Evolutionary conservation across 2,888 invertebrate genomes (phyloP).

Genomic region (Lycia hirtaria): DNA sequence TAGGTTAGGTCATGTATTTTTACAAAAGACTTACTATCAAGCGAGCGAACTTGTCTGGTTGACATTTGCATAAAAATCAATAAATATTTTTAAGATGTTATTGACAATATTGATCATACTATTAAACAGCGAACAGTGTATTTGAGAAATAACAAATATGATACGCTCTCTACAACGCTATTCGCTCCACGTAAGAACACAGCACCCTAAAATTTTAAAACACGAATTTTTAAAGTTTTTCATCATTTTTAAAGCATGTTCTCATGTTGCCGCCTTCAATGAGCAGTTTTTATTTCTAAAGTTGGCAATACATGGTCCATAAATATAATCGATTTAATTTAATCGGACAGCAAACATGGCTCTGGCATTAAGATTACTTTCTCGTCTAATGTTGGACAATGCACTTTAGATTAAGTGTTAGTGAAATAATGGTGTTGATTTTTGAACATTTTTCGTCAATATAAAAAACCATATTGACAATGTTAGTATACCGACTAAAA

Average conservation of each 20-base stretch:
- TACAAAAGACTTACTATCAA: no score
- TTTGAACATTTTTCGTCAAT: not conserved
- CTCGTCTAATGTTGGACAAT: conserved; percentile 43
- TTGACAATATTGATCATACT: no score
- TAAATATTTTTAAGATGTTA: no score
- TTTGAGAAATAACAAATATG: no score
- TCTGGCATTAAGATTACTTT: conserved; percentile 38
- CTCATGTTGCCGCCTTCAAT: conserved; percentile 46
- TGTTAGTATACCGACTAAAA: not conserved
- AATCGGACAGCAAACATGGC: conserved; percentile 37
- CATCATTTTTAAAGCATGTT: conserved; percentile 47
- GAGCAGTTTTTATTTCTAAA: conserved; percentile 58
- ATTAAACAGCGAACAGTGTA: no score
- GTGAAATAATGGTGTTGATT: not conserved
- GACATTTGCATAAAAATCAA: no score
- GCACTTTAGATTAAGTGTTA: not conserved
- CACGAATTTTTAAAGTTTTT: conserved; percentile 40
- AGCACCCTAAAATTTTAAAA: conserved; percentile 47
- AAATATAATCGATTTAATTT: conserved; percentile 53
- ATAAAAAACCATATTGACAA: not conserved
- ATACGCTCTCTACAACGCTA: conserved; percentile 13
- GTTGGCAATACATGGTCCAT: conserved; percentile 76
- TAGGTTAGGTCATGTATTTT: no score
- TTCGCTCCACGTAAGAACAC: conserved; percentile 7
- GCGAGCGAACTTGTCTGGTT: no score